Percentiles rank a stretch among this genome's conserved stretches.
These are phyloP conservation scores for Drosophila rufa DNA, from an alignment of 1,140 invertebrate species.

Conservation along the genomic window DNA sequence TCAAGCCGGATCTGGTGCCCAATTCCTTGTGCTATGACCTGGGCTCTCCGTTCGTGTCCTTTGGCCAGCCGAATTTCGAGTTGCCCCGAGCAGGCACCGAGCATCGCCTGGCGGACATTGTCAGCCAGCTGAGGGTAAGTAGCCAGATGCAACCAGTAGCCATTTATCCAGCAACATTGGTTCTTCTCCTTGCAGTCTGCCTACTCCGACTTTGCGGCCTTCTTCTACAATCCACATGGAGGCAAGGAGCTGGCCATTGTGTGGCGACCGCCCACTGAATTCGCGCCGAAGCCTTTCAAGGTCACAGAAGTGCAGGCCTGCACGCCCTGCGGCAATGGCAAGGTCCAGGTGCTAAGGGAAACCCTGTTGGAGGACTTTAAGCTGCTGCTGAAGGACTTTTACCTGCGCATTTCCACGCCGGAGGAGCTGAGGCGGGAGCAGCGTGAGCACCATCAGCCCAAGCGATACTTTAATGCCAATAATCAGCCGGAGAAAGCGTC, in stretches of 20 bases:
- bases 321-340: slow-evolving; percentile 36
- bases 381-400: slow-evolving; percentile 85
- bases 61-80: slow-evolving; percentile 87
- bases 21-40: slow-evolving; percentile 85
- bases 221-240: slow-evolving; percentile 95
- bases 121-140: slow-evolving; percentile 91
- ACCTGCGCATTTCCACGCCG: slow-evolving; percentile 56
- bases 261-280: slow-evolving; percentile 90
- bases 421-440: slow-evolving; percentile 56
- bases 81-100: slow-evolving; percentile 89
- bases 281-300: slow-evolving; percentile 89
- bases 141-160: too few species aligned
- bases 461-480: slow-evolving; percentile 57
- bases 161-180: neutral
- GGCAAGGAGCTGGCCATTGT: slow-evolving; percentile 92
- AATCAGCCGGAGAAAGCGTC: neutral
- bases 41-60: slow-evolving; percentile 61
- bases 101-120: slow-evolving; percentile 89
- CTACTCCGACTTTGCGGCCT: slow-evolving; percentile 92
- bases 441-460: slow-evolving; percentile 39
- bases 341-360: slow-evolving; percentile 83
- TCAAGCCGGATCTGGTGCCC: slow-evolving; percentile 88
- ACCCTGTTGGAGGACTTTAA: slow-evolving; percentile 91
- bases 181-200: slow-evolving; percentile 87
- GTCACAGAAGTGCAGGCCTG: slow-evolving; percentile 86